Evolutionary conservation across 2,113 vertebrate genomes (phyloP), one percentile per base, ranked within the genome.

Genomic region (Ailuropoda melanoleuca): DNA sequence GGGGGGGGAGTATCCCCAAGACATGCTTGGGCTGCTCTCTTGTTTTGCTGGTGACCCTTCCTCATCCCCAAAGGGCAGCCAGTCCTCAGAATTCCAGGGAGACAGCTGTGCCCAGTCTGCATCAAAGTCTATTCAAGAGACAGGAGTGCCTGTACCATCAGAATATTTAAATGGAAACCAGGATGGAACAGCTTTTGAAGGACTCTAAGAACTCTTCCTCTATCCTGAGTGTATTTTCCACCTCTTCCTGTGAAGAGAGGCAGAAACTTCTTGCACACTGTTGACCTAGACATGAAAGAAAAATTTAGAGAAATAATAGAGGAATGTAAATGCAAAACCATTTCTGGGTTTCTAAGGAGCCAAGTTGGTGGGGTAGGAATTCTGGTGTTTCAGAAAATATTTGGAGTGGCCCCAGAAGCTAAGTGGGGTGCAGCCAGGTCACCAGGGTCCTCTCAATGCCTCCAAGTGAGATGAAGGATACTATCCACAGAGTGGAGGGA

Each of bases 61-160:
- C 1, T 70, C 62, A 72, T 39, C 15, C 39, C 6, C 5, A 89
- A n/a, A 50, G 18, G 24, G 31, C 9, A 96, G 18, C 72, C 48
- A 75, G 12, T 2, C 4, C 48, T 90, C 37, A 72, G 29, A 13
- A 9, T 43, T 70, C 39, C 37, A 34, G 75, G 15, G 34, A 74
- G 12, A 53, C 17, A 55, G 11, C 8, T 39, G 3, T 4, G 39
- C 8, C 3, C 21, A 3, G 1, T 31, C n/a, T 62, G 13, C 19
- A 34, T 31, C 13, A 19, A 19, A 13, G 3, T n/a, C 56, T 60
- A 0, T 48, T 88, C 34, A 39, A 58, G 53, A 94, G 37, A 11
- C 6, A 53, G 26, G 31, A 21, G 6, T 19, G 2, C 21, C n/a
- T 13, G 0, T 8, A 8, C 3, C 39, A 55, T 37, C 4, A 31